These are phyloP conservation scores for Trematomus bernacchii DNA, from an alignment of 2,797 vertebrate species.

Conservation along the genomic window DNA sequence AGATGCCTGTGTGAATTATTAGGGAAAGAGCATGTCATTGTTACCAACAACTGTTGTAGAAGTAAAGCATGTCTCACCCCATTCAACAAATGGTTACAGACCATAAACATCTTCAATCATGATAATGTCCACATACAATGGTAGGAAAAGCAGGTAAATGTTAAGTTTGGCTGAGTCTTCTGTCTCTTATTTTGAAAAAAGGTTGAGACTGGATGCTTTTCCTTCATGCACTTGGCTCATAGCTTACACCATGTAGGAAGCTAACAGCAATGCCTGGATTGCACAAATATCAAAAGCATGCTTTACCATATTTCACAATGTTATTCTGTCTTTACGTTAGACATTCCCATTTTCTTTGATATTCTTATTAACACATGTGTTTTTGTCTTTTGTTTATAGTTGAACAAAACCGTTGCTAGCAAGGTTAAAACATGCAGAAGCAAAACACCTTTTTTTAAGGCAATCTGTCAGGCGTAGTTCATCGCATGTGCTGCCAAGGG, in stretches of 20 bases:
- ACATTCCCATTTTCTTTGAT: too few species aligned
- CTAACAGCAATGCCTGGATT: neutral
- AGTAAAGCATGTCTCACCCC: neutral
- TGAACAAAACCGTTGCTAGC: neutral
- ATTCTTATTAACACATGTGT: too few species aligned
- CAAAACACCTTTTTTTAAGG: constrained; percentile 2
- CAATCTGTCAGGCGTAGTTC: neutral
- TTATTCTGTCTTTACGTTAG: neutral
- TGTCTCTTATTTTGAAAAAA: neutral
- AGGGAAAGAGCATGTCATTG: constrained; percentile 5
- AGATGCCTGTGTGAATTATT: constrained; percentile 1
- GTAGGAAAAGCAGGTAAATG: neutral
- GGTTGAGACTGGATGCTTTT: neutral
- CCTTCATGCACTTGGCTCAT: neutral
- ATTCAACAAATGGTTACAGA: neutral
- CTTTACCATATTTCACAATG: neutral
- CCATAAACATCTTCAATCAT: neutral
- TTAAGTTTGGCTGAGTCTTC: neutral
- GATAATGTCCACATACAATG: too few species aligned
- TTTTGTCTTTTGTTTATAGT: too few species aligned
- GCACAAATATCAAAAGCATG: neutral
- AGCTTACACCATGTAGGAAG: neutral
- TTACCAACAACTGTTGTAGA: neutral
- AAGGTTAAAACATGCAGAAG: neutral
- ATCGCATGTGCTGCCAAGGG: neutral